Conservation (phyloP, 2,888 invertebrate genomes). For the Mantis religiosa region DNA sequence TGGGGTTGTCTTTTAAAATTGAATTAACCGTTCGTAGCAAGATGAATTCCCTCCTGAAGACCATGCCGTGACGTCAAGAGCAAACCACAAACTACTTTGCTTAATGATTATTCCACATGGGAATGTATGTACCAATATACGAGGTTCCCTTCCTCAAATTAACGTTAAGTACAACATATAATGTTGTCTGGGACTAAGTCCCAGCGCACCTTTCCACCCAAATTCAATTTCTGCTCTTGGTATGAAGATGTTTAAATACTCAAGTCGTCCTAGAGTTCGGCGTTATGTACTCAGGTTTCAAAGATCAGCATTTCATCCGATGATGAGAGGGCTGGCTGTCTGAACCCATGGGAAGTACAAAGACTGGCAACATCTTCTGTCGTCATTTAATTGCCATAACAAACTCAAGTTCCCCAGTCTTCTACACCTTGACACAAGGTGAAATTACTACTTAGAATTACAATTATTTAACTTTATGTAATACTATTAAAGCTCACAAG, state of each 20-base stretch:
- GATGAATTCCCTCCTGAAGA: background rate
- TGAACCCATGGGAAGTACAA: too few species aligned
- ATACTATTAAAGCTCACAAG: too few species aligned
- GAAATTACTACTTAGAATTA: too few species aligned
- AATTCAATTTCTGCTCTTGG: background rate
- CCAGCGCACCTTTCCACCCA: background rate
- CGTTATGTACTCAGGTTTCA: too few species aligned
- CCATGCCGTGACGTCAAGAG: background rate
- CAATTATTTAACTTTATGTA: too few species aligned
- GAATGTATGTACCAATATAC: background rate
- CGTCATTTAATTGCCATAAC: too few species aligned
- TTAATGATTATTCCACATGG: background rate
- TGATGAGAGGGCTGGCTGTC: too few species aligned
- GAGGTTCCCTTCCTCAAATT: background rate
- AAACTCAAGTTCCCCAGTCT: too few species aligned
- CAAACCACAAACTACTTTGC: background rate
- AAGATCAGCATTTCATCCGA: too few species aligned
- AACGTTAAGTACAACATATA: background rate
- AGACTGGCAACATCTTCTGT: too few species aligned
- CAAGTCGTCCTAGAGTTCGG: background rate
- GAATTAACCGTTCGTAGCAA: background rate
- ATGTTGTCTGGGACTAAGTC: background rate
- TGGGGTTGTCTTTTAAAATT: background rate
- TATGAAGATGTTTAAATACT: background rate
- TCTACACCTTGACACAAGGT: too few species aligned